Evolutionary conservation across 2,888 invertebrate species (phyloP).

Genomic region (Pyrocoelia pectoralis): DNA sequence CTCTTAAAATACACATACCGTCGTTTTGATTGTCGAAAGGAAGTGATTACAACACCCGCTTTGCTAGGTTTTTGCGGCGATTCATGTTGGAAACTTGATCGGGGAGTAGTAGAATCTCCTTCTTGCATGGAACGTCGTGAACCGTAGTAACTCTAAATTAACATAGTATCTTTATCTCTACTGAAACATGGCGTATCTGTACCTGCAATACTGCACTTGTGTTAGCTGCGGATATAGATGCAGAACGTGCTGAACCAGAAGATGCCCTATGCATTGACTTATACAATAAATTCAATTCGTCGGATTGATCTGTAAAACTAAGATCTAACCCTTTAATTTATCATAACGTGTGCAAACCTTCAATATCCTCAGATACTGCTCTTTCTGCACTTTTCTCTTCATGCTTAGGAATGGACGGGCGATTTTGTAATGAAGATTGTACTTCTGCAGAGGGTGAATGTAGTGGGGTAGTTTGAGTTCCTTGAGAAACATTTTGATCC

Average conservation of each 20-base stretch:
- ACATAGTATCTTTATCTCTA: neutral
- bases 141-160: conserved; percentile 61
- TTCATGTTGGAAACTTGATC: conserved; percentile 70
- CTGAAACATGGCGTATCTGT: conserved; percentile 16
- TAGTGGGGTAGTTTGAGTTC: conserved; percentile 29
- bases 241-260: conserved; percentile 54
- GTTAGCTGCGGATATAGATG: conserved; percentile 54
- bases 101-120: conserved; percentile 59
- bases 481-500: conserved; percentile 55
- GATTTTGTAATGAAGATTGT: too few relatives aligned
- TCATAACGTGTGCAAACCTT: conserved; percentile 42
- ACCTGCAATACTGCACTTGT: conserved; percentile 53
- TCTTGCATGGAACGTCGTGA: conserved; percentile 62
- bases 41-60: conserved; percentile 91
- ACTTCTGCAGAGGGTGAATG: conserved; percentile 38
- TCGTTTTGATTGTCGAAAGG: conserved; percentile 85
- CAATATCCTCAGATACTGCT: conserved; percentile 46
- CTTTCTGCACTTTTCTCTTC: conserved; percentile 41
- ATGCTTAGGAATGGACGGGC: conserved; percentile 5
- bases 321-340: neutral
- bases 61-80: conserved; percentile 70
- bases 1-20: conserved; percentile 65
- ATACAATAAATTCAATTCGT: conserved; percentile 47
- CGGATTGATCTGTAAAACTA: conserved; percentile 41
- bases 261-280: conserved; percentile 51